Base-by-base conservation (phyloP, 2,113 vertebrate genomes). In the Micromys minutus region DNA sequence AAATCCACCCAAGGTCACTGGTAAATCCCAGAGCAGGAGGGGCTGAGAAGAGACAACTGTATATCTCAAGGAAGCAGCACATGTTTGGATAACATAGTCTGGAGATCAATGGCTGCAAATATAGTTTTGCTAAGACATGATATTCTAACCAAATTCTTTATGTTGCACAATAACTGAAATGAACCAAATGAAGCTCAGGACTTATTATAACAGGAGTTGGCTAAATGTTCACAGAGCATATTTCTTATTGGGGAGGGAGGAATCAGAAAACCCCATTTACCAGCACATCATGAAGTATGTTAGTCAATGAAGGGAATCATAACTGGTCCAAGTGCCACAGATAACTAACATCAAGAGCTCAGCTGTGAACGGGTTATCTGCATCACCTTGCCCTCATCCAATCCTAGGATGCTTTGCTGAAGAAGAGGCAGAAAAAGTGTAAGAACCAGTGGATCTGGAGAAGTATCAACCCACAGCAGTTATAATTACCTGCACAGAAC, bases 1-100 rank as follows among this genome's bases (percentile, higher is more conserved):
- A 74, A 21, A 59, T 31, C 1, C 17, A 36, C 3, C 13, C 0
- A 0, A 26, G 4, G 9, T 61, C 11, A 45, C 29, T 71, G 7
- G 34, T 0, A 75, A 90, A 52, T 5, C 2, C 80, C 47, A 57
- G n/a, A 61, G 19, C 0, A 63, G 15, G 26, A 87, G 15, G 1
- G 13, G 1, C 29, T 21, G 0, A 45, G 11, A 74, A 55, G 31
- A 86, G 47, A 69, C n/a, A 88, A 89, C 57, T 8, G 15, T 5
- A 5, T 81, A 10, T 36, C 24, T 91, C 7, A 3, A 65, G 31
- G 61, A 88, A 87, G 74, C 10, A 7, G 8, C 34, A 39, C 9
- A 65, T 24, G 16, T 75, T 71, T 90, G 45, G 22, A 7, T 50
- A 83, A 80, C 5, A 89, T 24, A 29, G 3, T 39, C 55, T 75